Evolutionary conservation across 2,797 vertebrate genomes (phyloP), one percentile per base, ranked within the genome.

Genomic region (Lateolabrax maculatus): DNA sequence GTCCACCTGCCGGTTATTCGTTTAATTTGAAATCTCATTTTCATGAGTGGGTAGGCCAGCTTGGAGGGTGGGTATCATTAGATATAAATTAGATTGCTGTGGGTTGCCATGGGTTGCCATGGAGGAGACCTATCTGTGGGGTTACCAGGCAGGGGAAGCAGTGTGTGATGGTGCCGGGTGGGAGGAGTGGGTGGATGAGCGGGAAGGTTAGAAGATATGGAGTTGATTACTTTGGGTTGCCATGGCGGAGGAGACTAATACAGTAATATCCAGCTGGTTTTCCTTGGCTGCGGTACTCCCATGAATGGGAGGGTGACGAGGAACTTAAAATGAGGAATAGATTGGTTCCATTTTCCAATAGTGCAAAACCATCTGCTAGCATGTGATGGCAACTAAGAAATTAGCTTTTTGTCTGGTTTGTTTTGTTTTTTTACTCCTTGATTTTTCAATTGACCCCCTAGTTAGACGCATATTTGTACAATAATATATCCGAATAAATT

Each of bases 161-260:
- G 84, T 67, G 86, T 85, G 83, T 31, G 80, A 72, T 90, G 83
- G 68, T 76, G 86, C 79, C 27, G 79, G 79, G 84, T 88, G 87
- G 87, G 86, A 85, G 83, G 83, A 85, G 91, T 92, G 90, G 91
- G 89, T 58, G 88, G 77, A 80, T 76, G 89, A 90, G 79, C 58
- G 48, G 76, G 77, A 88, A 90, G 87, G 88, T 91, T 87, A 88
- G 84, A 87, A 82, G 89, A 92, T 86, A 90, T 76, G 81, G 91
- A 92, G 90, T 91, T 94, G 93, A 95, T 95, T 95, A 92, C 91
- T 92, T 92, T 78, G 83, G 83, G 90, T 93, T 94, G 92, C 90
- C 81, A 91, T 93, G 90, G 87, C 43, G 71, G 90, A 86, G 69
- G 85, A 90, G 79, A 88, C 81, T 55, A 87, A 87, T 72, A 81